These are phyloP conservation scores for Chalcosyrphus nemorum DNA, from an alignment of 2,888 invertebrate genomes.

Conservation along the genomic window DNA sequence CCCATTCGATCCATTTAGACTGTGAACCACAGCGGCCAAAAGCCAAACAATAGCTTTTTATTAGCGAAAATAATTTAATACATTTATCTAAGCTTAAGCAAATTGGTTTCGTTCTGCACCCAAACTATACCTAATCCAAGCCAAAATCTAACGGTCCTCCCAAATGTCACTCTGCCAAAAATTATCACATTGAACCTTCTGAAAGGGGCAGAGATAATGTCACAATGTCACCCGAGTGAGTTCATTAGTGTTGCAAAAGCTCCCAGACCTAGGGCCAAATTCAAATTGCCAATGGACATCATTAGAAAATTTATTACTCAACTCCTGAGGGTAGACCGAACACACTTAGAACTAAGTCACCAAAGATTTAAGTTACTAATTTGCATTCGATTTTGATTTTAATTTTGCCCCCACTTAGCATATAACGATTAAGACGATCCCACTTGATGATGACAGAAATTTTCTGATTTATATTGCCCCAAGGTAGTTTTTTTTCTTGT, in stretches of 20 bases:
- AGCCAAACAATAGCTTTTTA: no score
- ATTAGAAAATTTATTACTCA: conserved; percentile 7
- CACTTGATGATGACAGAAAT: not conserved
- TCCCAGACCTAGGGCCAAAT: not conserved
- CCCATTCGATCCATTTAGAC: no score
- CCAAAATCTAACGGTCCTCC: not conserved
- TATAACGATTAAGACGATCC: not conserved
- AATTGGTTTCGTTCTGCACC: not conserved
- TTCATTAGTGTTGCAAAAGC: not conserved
- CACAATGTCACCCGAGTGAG: not conserved
- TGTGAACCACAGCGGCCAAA: no score
- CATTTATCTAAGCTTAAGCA: not conserved
- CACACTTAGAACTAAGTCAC: conserved; percentile 4
- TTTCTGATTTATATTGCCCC: not conserved
- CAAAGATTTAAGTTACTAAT: not conserved
- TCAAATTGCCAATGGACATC: not conserved
- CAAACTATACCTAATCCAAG: not conserved
- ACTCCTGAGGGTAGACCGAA: conserved; percentile 1
- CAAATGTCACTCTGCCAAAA: not conserved
- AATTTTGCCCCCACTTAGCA: not conserved
- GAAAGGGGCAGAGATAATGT: no score
- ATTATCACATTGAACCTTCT: not conserved
- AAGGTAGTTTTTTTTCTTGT: not conserved
- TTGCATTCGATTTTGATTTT: not conserved
- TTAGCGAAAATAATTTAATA: not conserved